A percentile compares a stretch with the other conserved stretches of the same genome.
Conservation (phyloP, 2,888 invertebrate species). For the Temnothorax rugatulus region DNA sequence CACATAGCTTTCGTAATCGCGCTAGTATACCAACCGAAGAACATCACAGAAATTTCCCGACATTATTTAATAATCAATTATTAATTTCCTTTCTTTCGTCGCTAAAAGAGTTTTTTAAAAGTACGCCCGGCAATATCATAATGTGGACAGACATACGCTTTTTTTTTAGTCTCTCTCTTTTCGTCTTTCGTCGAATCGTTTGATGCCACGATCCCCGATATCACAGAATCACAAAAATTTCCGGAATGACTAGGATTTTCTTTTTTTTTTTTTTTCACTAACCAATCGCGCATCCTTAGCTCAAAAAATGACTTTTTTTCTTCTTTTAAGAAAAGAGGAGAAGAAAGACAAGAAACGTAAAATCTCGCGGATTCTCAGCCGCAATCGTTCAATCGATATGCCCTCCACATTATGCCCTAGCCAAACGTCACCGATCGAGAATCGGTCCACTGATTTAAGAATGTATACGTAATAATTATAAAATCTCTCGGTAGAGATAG, state of each 20-base stretch:
- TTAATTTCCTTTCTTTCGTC: slow-evolving; percentile 61
- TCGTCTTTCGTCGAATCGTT: slow-evolving; percentile 37
- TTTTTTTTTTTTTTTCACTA: slow-evolving; percentile 77
- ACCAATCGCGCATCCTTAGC: slow-evolving; percentile 64
- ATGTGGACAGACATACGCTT: slow-evolving; percentile 76
- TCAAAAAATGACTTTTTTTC: slow-evolving; percentile 56
- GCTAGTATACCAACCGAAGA: slow-evolving; percentile 84
- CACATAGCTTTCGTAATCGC: slow-evolving; percentile 78
- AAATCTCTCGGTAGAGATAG: slow-evolving; percentile 72
- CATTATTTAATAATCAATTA: slow-evolving; percentile 83
- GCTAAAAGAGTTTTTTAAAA: slow-evolving; percentile 61
- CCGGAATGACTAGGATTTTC: slow-evolving; percentile 85
- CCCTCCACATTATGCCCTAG: slow-evolving; percentile 77
- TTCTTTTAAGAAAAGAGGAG: slow-evolving; percentile 26
- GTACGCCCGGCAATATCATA: slow-evolving; percentile 75
- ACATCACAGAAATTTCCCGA: slow-evolving; percentile 86
- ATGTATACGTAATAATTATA: slow-evolving; percentile 74
- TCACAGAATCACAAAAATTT: slow-evolving; percentile 85
- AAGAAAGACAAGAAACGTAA: slow-evolving; percentile 33
- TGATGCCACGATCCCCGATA: slow-evolving; percentile 74
- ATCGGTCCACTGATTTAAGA: slow-evolving; percentile 65
- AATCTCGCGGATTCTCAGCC: slow-evolving; percentile 27
- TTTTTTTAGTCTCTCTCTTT: slow-evolving; percentile 35
- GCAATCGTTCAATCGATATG: slow-evolving; percentile 34
- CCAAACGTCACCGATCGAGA: slow-evolving; percentile 62